Evolutionary conservation across 92 coral and sea anemone genomes (phyloP).

Genomic region (Porites cylindrica): DNA sequence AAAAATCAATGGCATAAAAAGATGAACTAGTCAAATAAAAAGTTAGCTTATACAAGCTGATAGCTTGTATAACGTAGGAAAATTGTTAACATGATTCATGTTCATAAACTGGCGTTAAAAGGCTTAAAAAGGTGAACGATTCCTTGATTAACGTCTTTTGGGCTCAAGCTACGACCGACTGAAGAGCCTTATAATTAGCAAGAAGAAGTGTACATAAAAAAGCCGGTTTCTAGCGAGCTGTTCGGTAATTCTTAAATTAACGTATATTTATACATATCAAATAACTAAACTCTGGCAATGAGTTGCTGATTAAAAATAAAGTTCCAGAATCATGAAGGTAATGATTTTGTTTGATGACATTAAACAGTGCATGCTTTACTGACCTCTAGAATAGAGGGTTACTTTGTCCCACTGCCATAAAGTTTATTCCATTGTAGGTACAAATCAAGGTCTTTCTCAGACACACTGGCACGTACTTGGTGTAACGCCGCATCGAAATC

Average conservation of each 20-base stretch:
- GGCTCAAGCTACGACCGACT: no score
- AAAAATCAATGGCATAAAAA: background rate
- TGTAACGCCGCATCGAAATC: conserved; percentile 93
- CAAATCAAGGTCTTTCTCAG: conserved; percentile 83
- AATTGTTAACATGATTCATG: background rate
- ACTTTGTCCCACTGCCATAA: conserved; percentile 91
- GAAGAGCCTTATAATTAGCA: background rate
- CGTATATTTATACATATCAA: no score
- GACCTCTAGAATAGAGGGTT: background rate
- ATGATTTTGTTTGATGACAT: no score
- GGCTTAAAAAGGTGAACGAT: background rate
- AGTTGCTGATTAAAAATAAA: no score
- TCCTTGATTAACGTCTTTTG: no score
- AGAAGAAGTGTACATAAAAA: no score
- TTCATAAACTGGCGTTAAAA: background rate
- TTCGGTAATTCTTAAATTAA: background rate
- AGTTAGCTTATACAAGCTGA: background rate
- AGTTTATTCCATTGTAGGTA: conserved; percentile 90
- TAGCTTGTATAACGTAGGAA: background rate
- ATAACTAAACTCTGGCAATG: no score
- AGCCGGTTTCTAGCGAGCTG: background rate
- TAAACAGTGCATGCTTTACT: no score
- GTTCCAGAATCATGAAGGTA: no score
- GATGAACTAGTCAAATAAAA: background rate
- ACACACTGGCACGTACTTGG: conserved; percentile 99